These are phyloP conservation scores for Ophion ellenae DNA, from an alignment of 2,888 invertebrate genomes.

Conservation along the genomic window DNA sequence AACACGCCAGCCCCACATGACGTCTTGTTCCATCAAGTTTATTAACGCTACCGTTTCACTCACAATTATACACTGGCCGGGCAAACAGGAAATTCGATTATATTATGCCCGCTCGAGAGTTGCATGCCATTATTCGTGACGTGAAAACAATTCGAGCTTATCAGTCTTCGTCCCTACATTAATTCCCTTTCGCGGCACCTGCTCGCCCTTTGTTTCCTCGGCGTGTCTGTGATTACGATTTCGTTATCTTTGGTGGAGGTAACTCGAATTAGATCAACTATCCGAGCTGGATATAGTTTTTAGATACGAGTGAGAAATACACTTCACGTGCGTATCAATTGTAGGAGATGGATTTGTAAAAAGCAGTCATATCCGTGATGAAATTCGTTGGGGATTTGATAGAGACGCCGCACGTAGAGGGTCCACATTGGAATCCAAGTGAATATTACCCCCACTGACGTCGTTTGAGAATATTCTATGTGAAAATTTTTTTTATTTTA, in stretches of 20 bases:
- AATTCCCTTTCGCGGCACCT: background rate
- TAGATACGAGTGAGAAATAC: too few relatives aligned
- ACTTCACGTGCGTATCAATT: too few relatives aligned
- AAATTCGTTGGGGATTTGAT: too few relatives aligned
- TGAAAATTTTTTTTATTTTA: too few relatives aligned
- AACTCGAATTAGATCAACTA: too few relatives aligned
- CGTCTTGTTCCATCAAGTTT: slow-evolving; percentile 60
- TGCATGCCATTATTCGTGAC: slow-evolving; percentile 25
- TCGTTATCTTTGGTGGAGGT: background rate
- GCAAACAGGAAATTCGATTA: slow-evolving; percentile 58
- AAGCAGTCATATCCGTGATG: too few relatives aligned
- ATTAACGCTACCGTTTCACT: slow-evolving; percentile 59
- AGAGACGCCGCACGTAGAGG: too few relatives aligned
- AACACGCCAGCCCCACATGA: slow-evolving; percentile 57
- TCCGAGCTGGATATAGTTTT: too few relatives aligned
- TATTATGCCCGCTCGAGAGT: slow-evolving; percentile 30
- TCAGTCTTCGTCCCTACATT: background rate
- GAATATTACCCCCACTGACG: too few relatives aligned
- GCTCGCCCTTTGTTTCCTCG: background rate
- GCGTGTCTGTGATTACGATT: background rate
- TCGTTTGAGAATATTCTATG: too few relatives aligned
- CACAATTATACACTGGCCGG: slow-evolving; percentile 55
- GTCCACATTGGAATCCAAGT: too few relatives aligned
- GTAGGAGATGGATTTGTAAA: too few relatives aligned
- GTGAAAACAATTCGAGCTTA: slow-evolving; percentile 13